Percentiles rank a stretch among this genome's conserved stretches.
phyloP scores from a whole-genome alignment of 2,888 invertebrate genomes.

The Quadroppia sp. region DNA sequence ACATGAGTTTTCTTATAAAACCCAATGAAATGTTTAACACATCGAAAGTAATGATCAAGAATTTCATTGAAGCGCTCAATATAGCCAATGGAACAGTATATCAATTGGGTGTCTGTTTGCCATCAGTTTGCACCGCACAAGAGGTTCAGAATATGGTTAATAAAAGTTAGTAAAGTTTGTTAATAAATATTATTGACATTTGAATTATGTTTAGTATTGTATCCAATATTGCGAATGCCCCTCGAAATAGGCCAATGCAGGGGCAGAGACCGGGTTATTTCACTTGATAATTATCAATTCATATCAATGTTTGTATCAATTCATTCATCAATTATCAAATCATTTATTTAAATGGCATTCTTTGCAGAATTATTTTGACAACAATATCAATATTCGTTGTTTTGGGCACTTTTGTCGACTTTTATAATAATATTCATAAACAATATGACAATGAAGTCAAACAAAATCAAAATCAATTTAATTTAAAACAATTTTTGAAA shows the following conservation, averaged over 20 bases:
- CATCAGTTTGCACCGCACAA: not conserved
- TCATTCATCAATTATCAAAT: not conserved
- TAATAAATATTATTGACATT: not conserved
- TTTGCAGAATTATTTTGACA: constrained; percentile 5
- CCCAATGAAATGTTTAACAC: not conserved
- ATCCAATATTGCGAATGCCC: not conserved
- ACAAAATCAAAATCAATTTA: not conserved
- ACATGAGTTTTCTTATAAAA: too few relatives aligned
- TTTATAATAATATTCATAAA: constrained; percentile 7
- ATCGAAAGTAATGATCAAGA: not conserved
- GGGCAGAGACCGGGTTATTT: not conserved
- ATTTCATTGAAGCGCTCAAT: constrained; percentile 4
- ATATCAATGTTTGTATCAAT: not conserved
- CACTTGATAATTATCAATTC: not conserved
- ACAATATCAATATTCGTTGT: not conserved
- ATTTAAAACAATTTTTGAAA: not conserved
- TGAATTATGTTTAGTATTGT: not conserved
- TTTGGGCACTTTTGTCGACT: not conserved
- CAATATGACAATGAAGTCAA: too few relatives aligned
- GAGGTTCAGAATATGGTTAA: not conserved
- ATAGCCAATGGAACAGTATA: constrained; percentile 5
- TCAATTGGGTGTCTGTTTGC: not conserved
- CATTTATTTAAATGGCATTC: not conserved
- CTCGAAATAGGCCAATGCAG: not conserved
- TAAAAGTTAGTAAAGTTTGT: not conserved